Base-by-base conservation (phyloP, 2,888 invertebrate genomes). In the Parnassius apollo region DNA sequence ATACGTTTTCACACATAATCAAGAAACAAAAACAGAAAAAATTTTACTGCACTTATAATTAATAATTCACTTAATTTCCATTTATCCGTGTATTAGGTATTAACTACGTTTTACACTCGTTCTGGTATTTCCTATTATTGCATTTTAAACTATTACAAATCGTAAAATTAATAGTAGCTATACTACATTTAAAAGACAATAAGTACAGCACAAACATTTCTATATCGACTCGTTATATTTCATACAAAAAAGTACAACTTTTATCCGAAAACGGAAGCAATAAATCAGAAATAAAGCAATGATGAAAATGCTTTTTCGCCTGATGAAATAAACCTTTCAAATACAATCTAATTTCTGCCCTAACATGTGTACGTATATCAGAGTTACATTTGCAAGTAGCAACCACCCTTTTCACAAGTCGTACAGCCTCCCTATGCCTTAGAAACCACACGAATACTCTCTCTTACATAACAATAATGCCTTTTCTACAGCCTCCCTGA, bases 391-490 rank as follows among this genome's bases (percentile, higher is more conserved):
- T 78, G 78, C 82, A 76, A 80, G 71, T 71, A 67, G 76, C 78
- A 76, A 78, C 82, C 86, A 85, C 87, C 88, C 87, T 88, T 88
- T 82, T 59, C 59, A 50, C 54, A 79, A 77, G 76, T 77, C 77
- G 80, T 82, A 82, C 80, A 81, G 67, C 77, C 77, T 74, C 80
- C 80, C 80, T 77, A 72, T 79, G 76, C 80, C 82, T 83, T 79
- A 71, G 80, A 86, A 87, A 88, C 89, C 89, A 76, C 90, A 88
- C 84, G 85, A 85, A 86, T 82, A 83, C 82, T 79, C 81, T 75
- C 82, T 85, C 86, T 89, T 89, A 91, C 89, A 89, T 89, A 90
- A 91, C 89, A 89, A 88, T 88, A 85, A 88, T 88, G 83, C 85
- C 80, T 85, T 76, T 80, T 77, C 82, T 82, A 82, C 82, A 82